These are phyloP conservation scores for Apodemia duryi DNA, from an alignment of 2,888 invertebrate species.

Conservation along the genomic window DNA sequence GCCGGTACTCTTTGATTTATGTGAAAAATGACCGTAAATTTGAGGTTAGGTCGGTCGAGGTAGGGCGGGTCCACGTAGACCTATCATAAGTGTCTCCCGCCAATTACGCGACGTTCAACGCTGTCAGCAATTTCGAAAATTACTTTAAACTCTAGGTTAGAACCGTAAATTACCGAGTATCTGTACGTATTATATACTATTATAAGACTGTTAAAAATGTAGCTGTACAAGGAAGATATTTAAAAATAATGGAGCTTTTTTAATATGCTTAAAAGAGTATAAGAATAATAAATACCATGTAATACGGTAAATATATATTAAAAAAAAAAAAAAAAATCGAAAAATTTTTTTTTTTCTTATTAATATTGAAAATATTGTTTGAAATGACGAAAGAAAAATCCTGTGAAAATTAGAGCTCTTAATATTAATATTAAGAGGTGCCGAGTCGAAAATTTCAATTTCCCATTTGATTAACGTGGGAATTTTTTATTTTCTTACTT, in stretches of 20 bases:
- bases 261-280: too few species aligned
- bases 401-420: too few species aligned
- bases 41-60: slow-evolving; percentile 61
- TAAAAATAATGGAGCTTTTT: neutral
- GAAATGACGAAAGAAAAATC: too few species aligned
- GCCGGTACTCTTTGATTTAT: slow-evolving; percentile 76
- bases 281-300: too few species aligned
- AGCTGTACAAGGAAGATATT: neutral
- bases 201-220: slow-evolving; percentile 4
- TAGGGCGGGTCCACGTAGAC: slow-evolving; percentile 48
- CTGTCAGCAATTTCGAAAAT: slow-evolving; percentile 40
- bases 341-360: too few species aligned
- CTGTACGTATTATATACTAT: slow-evolving; percentile 9
- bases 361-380: too few species aligned
- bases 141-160: slow-evolving; percentile 29
- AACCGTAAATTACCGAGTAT: slow-evolving; percentile 17
- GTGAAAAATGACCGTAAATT: slow-evolving; percentile 79
- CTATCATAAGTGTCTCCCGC: slow-evolving; percentile 46
- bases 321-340: too few species aligned
- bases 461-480: too few species aligned
- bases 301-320: too few species aligned
- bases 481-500: too few species aligned
- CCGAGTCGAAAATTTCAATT: too few species aligned
- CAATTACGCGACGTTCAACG: slow-evolving; percentile 46
- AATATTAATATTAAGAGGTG: too few species aligned